Evolutionary conservation across 2,797 vertebrate species (phyloP).

Genomic region (Synanceia verrucosa): DNA sequence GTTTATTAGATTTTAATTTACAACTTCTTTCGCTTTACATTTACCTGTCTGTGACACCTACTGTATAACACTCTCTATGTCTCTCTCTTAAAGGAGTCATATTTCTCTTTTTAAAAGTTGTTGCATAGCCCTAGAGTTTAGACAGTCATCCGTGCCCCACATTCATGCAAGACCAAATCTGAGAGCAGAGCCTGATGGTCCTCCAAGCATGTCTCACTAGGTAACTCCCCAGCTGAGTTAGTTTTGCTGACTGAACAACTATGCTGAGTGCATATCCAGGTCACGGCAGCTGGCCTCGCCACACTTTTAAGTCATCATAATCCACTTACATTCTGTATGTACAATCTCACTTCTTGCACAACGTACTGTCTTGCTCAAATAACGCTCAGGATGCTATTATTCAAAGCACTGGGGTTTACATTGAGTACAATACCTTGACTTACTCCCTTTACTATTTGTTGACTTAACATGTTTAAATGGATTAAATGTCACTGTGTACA

Average conservation of each 20-base stretch:
- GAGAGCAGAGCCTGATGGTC: conserved; percentile 12
- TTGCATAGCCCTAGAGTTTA: neutral
- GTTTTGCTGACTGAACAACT: conserved; percentile 14
- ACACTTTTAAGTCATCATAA: conserved; percentile 15
- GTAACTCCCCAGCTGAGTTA: conserved; percentile 7
- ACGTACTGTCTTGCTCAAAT: neutral
- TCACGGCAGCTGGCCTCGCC: conserved; percentile 4
- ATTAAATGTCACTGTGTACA: conserved; percentile 29
- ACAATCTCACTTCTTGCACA: neutral
- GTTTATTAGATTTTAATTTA: neutral
- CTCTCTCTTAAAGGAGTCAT: neutral
- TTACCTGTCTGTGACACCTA: neutral
- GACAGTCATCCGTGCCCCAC: neutral
- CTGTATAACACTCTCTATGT: neutral
- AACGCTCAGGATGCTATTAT: neutral
- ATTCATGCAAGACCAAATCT: conserved; percentile 3
- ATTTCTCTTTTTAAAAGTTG: conserved; percentile 1
- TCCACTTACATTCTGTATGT: conserved; percentile 15
- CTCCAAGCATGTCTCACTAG: neutral
- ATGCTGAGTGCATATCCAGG: conserved; percentile 29
- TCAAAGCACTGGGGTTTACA: neutral
- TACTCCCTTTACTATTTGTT: conserved; percentile 33
- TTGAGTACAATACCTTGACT: neutral
- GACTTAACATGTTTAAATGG: conserved; percentile 37
- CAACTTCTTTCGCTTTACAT: neutral